Percentiles rank a stretch among this genome's conserved stretches.
Conservation (phyloP, 2,888 invertebrate species). For the Chromoteleia sp. region DNA sequence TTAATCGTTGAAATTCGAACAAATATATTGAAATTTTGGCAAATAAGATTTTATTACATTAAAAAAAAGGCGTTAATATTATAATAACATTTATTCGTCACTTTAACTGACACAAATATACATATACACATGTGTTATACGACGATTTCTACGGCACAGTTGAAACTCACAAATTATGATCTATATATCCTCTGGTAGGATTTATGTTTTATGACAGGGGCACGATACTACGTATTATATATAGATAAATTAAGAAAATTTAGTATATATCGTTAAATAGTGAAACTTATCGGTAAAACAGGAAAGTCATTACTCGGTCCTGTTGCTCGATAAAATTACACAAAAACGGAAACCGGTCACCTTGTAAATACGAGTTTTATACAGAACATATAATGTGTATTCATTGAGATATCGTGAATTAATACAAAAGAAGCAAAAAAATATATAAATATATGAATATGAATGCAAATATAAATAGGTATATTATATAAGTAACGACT, state of each 20-base stretch:
- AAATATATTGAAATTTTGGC: too few species aligned
- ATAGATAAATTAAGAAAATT: conserved; percentile 70
- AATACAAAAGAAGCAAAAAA: conserved; percentile 74
- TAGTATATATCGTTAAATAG: conserved; percentile 65
- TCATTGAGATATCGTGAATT: conserved; percentile 81
- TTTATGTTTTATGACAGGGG: conserved; percentile 77
- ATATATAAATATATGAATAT: conserved; percentile 74
- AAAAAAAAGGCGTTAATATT: too few species aligned
- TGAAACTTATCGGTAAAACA: conserved; percentile 61
- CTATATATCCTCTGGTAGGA: conserved; percentile 57
- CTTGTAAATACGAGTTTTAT: conserved; percentile 85
- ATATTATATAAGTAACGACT: conserved; percentile 63
- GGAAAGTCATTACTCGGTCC: conserved; percentile 60
- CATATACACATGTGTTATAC: conserved; percentile 50
- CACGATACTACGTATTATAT: conserved; percentile 76
- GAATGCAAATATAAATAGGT: conserved; percentile 68
- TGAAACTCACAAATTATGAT: conserved; percentile 51
- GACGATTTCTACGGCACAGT: conserved; percentile 52
- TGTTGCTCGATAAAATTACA: conserved; percentile 73
- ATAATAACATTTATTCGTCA: too few species aligned
- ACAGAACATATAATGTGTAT: conserved; percentile 83
- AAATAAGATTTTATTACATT: too few species aligned
- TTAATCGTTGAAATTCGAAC: too few species aligned
- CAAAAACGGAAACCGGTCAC: conserved; percentile 76
- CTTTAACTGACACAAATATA: background rate